Conservation (phyloP, 1,140 invertebrate genomes). For the Aphaenogaster floridana region DNA sequence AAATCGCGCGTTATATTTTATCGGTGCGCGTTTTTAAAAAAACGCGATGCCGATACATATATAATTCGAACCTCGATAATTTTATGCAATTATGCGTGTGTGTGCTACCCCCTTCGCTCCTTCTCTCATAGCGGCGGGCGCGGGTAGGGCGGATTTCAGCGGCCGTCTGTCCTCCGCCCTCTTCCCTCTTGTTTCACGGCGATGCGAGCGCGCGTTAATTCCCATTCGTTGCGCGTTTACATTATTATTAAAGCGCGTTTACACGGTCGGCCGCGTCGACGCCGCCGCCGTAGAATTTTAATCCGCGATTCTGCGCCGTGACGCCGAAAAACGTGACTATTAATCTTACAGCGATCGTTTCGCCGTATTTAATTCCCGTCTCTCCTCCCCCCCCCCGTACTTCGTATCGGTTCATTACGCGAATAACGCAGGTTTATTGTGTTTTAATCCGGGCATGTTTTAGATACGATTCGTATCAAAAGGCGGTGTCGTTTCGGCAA, state of each 20-base stretch:
- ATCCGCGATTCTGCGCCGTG: constrained; percentile 48
- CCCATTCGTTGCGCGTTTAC: constrained; percentile 71
- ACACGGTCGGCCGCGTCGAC: constrained; percentile 73
- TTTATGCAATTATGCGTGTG: constrained; percentile 80
- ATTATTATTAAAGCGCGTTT: constrained; percentile 74
- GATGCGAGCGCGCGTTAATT: constrained; percentile 78
- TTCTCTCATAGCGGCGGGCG: not conserved
- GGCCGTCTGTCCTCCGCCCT: constrained; percentile 48
- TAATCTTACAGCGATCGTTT: constrained; percentile 9
- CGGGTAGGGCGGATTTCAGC: constrained; percentile 1
- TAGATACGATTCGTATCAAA: not conserved
- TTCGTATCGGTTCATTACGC: not conserved
- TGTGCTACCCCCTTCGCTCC: not conserved
- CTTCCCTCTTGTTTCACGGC: constrained; percentile 77
- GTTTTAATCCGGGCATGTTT: not conserved
- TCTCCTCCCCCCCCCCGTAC: not conserved
- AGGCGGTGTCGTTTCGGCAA: not conserved
- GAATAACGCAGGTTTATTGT: not conserved
- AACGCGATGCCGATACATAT: constrained; percentile 44
- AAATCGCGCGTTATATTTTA: constrained; percentile 33
- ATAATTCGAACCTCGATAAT: constrained; percentile 77
- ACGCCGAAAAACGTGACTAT: constrained; percentile 5
- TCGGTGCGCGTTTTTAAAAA: constrained; percentile 30
- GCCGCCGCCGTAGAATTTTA: constrained; percentile 78
- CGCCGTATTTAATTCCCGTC: not conserved